phyloP scores from a whole-genome alignment of 2,888 invertebrate species.

The Agonum fuliginosum region DNA sequence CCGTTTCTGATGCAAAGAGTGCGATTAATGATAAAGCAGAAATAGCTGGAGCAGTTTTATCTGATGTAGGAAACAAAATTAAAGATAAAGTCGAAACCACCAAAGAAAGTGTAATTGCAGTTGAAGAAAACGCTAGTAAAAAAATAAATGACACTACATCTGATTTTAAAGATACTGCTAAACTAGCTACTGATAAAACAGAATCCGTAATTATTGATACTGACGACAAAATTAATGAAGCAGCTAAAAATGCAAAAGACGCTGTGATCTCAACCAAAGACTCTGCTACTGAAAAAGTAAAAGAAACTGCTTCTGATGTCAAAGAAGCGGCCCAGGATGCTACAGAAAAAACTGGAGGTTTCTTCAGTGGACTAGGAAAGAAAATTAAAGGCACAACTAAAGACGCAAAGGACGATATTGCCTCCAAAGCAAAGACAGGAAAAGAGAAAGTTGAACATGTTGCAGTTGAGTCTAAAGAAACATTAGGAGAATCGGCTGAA shows the following conservation, averaged over 20 bases:
- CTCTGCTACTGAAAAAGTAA: slow-evolving; percentile 58
- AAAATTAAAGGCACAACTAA: slow-evolving; percentile 62
- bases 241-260: slow-evolving; percentile 53
- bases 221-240: slow-evolving; percentile 44
- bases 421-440: slow-evolving; percentile 47
- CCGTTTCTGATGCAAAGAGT: neutral
- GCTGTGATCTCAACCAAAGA: neutral
- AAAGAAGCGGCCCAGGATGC: slow-evolving; percentile 40
- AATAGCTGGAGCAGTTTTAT: slow-evolving; percentile 53
- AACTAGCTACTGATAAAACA: slow-evolving; percentile 64
- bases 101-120: slow-evolving; percentile 39
- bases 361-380: slow-evolving; percentile 63
- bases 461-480: neutral
- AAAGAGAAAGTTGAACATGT: slow-evolving; percentile 46
- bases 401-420: slow-evolving; percentile 59
- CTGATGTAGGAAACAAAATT: slow-evolving; percentile 59
- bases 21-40: slow-evolving; percentile 59
- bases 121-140: neutral
- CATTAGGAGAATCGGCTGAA: neutral
- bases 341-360: slow-evolving; percentile 60
- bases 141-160: neutral
- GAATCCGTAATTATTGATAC: slow-evolving; percentile 59
- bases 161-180: slow-evolving; percentile 58
- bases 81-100: slow-evolving; percentile 33
- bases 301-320: slow-evolving; percentile 60